Evolutionary conservation across 2,888 invertebrate genomes (phyloP).

Genomic region (Orchestes rusci): DNA sequence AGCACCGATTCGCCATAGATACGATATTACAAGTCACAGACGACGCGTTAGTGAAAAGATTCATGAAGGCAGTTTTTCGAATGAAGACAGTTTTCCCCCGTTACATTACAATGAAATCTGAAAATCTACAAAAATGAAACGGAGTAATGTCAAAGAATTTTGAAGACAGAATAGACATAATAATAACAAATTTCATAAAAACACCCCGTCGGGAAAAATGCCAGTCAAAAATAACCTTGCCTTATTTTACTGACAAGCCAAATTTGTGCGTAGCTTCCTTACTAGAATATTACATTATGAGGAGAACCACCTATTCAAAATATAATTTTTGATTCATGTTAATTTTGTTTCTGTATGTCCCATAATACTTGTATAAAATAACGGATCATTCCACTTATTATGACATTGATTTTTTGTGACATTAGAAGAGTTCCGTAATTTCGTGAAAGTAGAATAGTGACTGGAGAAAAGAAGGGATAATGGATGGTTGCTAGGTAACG

Average conservation of each 20-base stretch:
- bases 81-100: not conserved
- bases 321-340: too few relatives aligned
- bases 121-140: too few relatives aligned
- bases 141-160: too few relatives aligned
- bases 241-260: not conserved
- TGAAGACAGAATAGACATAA: not conserved
- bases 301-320: too few relatives aligned
- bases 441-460: too few relatives aligned
- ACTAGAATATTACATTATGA: not conserved
- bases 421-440: too few relatives aligned
- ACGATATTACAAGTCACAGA: not conserved
- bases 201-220: not conserved
- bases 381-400: too few relatives aligned
- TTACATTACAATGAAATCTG: conserved; percentile 26
- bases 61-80: conserved; percentile 27
- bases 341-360: too few relatives aligned
- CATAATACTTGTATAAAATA: too few relatives aligned
- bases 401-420: too few relatives aligned
- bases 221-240: not conserved
- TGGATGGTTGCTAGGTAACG: too few relatives aligned
- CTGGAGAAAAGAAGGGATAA: too few relatives aligned
- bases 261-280: not conserved
- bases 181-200: not conserved
- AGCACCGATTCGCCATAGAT: not conserved
- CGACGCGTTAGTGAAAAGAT: conserved; percentile 25